phyloP scores from a whole-genome alignment of 1,140 invertebrate species.

The Atta cephalotes region DNA sequence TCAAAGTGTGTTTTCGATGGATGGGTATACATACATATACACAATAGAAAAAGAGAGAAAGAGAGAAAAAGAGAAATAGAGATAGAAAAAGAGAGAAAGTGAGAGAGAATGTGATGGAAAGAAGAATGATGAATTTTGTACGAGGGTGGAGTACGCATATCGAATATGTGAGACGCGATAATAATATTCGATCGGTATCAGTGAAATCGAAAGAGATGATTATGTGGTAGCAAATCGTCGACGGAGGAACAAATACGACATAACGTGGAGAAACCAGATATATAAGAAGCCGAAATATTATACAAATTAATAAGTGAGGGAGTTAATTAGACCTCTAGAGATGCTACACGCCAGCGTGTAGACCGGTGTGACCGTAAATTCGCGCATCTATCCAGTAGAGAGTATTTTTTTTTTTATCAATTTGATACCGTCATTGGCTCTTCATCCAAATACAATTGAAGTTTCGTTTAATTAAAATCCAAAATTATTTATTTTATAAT shows the following conservation, averaged over 20 bases:
- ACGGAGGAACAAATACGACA: constrained; percentile 27
- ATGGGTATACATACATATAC: constrained; percentile 41
- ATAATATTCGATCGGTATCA: constrained; percentile 26
- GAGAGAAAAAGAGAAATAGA: neutral
- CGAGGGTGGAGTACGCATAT: constrained; percentile 26
- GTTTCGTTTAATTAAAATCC: neutral
- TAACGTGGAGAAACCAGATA: constrained; percentile 37
- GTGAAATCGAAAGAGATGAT: constrained; percentile 36
- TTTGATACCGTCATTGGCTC: neutral
- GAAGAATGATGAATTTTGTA: constrained; percentile 43
- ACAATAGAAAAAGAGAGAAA: constrained; percentile 34
- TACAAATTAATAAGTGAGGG: constrained; percentile 44
- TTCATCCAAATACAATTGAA: neutral
- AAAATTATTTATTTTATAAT: neutral
- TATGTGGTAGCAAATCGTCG: constrained; percentile 14
- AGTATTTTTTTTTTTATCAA: neutral
- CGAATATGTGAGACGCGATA: constrained; percentile 14
- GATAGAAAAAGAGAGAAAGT: neutral
- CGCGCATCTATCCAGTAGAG: neutral
- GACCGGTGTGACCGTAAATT: neutral
- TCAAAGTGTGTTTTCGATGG: constrained; percentile 26
- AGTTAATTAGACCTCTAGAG: constrained; percentile 34
- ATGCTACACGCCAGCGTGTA: constrained; percentile 36
- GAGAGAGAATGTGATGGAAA: constrained; percentile 42
- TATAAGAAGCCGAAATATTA: constrained; percentile 37